A percentile compares a stretch with the other conserved stretches of the same genome.
These are phyloP conservation scores for Drosophila erecta DNA, from an alignment of 1,140 invertebrate genomes.

Conservation along the genomic window DNA sequence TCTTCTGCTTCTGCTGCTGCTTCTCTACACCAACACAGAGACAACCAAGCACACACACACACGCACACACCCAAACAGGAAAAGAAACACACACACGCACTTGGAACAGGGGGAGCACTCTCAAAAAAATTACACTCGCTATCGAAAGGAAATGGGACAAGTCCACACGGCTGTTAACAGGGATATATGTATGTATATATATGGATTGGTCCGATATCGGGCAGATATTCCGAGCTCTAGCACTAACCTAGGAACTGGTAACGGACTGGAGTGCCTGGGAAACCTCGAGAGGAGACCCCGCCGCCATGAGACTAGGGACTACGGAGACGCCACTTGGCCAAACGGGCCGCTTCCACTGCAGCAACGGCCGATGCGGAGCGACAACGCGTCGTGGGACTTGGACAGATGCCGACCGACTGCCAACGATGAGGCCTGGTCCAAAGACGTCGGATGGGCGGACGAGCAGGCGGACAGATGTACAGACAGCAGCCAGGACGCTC, in stretches of 20 bases:
- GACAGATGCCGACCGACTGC: conserved; percentile 71
- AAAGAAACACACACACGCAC: background rate
- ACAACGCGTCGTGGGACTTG: conserved; percentile 71
- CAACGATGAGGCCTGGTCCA: conserved; percentile 24
- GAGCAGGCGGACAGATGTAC: background rate
- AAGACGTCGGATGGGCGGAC: conserved; percentile 3
- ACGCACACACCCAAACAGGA: conserved; percentile 3
- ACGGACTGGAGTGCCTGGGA: background rate
- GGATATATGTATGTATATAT: background rate
- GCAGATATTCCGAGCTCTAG: background rate
- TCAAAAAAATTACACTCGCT: conserved; percentile 14
- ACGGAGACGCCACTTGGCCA: conserved; percentile 42
- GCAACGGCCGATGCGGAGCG: conserved; percentile 43
- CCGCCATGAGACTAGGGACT: conserved; percentile 17
- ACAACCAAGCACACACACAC: conserved; percentile 6
- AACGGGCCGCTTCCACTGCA: conserved; percentile 30
- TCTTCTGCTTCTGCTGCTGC: no score
- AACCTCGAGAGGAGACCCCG: background rate
- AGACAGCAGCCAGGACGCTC: conserved; percentile 24
- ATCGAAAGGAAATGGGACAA: no score
- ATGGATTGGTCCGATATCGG: background rate
- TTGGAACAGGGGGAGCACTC: background rate
- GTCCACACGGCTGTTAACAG: no score
- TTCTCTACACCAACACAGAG: conserved; percentile 2
- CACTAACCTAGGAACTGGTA: conserved; percentile 28